These are phyloP conservation scores for Linnaemya vulpina DNA, from an alignment of 2,888 invertebrate genomes.

Conservation along the genomic window DNA sequence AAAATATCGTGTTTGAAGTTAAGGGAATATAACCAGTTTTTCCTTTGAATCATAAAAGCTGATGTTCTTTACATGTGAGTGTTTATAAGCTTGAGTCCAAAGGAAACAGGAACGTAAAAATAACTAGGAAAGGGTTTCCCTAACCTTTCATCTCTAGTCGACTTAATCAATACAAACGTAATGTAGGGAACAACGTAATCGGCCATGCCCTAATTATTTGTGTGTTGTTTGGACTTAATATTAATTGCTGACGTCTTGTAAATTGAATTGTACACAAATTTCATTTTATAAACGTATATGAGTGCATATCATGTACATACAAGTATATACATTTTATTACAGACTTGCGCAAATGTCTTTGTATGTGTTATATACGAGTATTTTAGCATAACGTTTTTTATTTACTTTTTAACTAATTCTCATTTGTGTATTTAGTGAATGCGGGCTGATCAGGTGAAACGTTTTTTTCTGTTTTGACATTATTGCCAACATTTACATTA, in stretches of 20 bases:
- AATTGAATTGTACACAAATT: conserved; percentile 42
- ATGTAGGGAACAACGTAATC: background rate
- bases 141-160: background rate
- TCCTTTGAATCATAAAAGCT: too few relatives aligned
- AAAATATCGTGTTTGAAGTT: too few relatives aligned
- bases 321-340: background rate
- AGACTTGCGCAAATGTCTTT: too few relatives aligned
- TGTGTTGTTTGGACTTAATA: conserved; percentile 1
- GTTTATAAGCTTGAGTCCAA: background rate
- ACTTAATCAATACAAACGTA: background rate
- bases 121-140: too few relatives aligned
- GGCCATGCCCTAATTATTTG: background rate
- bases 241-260: conserved; percentile 55
- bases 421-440: conserved; percentile 69
- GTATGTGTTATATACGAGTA: background rate
- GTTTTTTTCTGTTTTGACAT: conserved; percentile 51
- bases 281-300: background rate
- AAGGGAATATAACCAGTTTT: too few relatives aligned
- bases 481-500: conserved; percentile 53
- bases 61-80: background rate
- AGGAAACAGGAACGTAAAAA: background rate
- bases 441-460: conserved; percentile 82
- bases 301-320: background rate
- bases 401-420: conserved; percentile 46
- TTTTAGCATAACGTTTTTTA: background rate